A percentile compares a stretch with the other conserved stretches of the same genome.
These are phyloP conservation scores for Chironomus striatipennis DNA, from an alignment of 1,140 invertebrate genomes.

Conservation along the genomic window DNA sequence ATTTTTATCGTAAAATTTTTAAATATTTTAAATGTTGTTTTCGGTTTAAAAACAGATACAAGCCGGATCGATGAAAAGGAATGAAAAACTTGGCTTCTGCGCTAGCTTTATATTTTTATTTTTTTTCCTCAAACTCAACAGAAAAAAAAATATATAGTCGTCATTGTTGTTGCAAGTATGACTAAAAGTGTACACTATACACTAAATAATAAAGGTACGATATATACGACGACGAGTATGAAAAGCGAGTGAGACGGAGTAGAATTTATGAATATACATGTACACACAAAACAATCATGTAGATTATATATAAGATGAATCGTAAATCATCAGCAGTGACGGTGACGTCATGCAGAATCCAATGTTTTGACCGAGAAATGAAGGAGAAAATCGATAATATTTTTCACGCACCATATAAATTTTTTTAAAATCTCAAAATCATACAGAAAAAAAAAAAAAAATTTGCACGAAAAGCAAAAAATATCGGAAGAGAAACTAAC, in stretches of 20 bases:
- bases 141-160: background rate
- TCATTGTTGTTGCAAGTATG: slow-evolving; percentile 20
- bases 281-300: too few species aligned
- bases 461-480: background rate
- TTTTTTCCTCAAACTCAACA: slow-evolving; percentile 26
- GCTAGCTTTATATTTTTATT: too few species aligned
- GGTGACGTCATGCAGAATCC: background rate
- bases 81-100: slow-evolving; percentile 9
- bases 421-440: background rate
- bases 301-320: background rate
- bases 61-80: background rate
- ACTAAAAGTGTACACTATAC: background rate
- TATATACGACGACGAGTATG: too few species aligned
- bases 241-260: slow-evolving; percentile 26
- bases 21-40: too few species aligned
- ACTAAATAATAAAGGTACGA: too few species aligned
- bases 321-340: background rate
- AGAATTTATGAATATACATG: background rate
- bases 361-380: slow-evolving; percentile 11
- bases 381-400: slow-evolving; percentile 2
- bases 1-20: too few species aligned
- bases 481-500: too few species aligned
- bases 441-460: too few species aligned
- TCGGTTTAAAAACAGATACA: background rate
- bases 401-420: slow-evolving; percentile 1